phyloP scores from a whole-genome alignment of 53 echinoderm and acorn worm species.

The Temnopleurus reevesii region DNA sequence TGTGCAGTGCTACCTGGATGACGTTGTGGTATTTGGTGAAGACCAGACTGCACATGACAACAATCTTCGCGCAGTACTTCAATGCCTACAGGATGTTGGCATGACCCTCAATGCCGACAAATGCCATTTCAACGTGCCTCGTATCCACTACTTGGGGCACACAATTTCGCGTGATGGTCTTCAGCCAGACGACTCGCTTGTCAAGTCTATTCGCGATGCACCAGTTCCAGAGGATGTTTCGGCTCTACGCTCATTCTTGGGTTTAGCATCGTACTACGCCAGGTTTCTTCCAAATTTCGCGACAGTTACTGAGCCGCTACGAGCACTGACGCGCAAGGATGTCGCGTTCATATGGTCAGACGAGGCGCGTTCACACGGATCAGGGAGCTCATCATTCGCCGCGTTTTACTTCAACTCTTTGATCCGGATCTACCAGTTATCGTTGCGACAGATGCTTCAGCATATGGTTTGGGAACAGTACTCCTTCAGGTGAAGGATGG shows the following conservation, averaged over 20 bases:
- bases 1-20: constrained; percentile 61
- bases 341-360: background rate
- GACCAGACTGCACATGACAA: background rate
- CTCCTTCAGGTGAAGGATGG: constrained; percentile 44
- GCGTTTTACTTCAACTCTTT: constrained; percentile 11
- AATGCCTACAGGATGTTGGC: background rate
- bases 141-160: background rate
- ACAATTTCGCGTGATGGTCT: no score
- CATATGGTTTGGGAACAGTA: constrained; percentile 56
- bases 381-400: background rate
- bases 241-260: background rate
- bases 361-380: constrained; percentile 24
- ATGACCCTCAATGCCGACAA: background rate
- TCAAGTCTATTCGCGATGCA: no score
- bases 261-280: background rate
- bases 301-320: background rate
- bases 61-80: background rate
- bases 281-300: background rate
- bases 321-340: constrained; percentile 30
- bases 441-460: constrained; percentile 47
- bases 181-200: no score
- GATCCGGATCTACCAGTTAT: constrained; percentile 45
- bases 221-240: no score
- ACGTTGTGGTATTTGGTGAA: constrained; percentile 48
- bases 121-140: background rate